Base-by-base conservation (phyloP, 2,888 invertebrate genomes). In the Acanthopleura granulata region DNA sequence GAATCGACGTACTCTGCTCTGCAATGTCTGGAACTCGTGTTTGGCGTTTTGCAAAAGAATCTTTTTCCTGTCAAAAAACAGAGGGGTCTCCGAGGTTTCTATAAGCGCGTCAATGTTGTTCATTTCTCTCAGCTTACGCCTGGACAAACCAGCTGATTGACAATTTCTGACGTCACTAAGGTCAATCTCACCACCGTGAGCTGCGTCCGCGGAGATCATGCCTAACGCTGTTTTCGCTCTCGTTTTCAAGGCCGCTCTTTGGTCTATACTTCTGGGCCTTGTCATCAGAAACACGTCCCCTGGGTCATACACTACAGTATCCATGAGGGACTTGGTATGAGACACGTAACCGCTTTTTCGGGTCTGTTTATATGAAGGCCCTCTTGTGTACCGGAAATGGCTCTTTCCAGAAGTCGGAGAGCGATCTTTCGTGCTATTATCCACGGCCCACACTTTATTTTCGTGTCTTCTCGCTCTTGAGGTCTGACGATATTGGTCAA, bases 101-200 rank as follows among this genome's bases (percentile, higher is more conserved):
- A 66, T 66, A 6, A 66, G 66, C 18, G 25, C 66, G 25, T 66
- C 66, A 3, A 66, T 66, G 14, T 66, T 27, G 29, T 66, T 66
- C 66, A 66, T 66, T 6, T 66, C 25, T 66, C 14, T 22, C 66
- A 66, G 29, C 14, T 25, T 18, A 6, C 66, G 22, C 25, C 66
- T 66, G 22, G 66, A 66, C 66, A 66, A 25, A 27, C 66, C 66
- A 6, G 66, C 66, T 1, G 66, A 66, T 66, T 66, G 66, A 14
- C 27, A 27, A 3, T 66, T 18, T 27, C 66, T 22, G 22, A 25
- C 6, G 16, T 22, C 25, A 27, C 16, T 25, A 6, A 14, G 25
- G 3, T 66, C 9, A 25, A 27, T 27, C 25, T 25, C 4, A 6
- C 25, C 25, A 16, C 25, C 66, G 25, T 27, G 15, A 22, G 25